Evolutionary conservation across 1,140 invertebrate genomes (phyloP).

Genomic region (Aradophagus sp.): DNA sequence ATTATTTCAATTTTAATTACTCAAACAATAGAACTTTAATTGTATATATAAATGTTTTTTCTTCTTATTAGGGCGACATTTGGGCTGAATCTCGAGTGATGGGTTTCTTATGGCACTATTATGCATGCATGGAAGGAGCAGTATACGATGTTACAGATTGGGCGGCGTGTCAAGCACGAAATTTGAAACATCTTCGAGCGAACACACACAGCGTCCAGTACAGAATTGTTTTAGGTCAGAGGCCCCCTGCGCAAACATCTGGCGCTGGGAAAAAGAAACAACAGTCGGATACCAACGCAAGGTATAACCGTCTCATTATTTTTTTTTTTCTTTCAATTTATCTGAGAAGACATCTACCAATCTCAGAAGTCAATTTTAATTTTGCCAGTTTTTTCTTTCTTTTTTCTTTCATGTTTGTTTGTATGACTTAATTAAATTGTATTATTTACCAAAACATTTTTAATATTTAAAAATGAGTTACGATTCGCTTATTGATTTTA

Average conservation of each 20-base stretch:
- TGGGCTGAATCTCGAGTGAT: constrained; percentile 94
- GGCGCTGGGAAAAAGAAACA: constrained; percentile 64
- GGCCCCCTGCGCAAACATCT: constrained; percentile 73
- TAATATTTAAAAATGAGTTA: too few relatives aligned
- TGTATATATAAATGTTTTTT: too few relatives aligned
- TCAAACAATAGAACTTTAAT: too few relatives aligned
- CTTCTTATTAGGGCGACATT: constrained; percentile 96
- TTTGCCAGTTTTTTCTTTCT: too few relatives aligned
- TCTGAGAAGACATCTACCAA: too few relatives aligned
- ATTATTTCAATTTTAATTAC: too few relatives aligned
- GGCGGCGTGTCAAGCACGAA: constrained; percentile 93
- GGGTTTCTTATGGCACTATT: constrained; percentile 93
- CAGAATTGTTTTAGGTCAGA: constrained; percentile 87
- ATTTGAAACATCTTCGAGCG: constrained; percentile 85
- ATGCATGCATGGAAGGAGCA: constrained; percentile 95
- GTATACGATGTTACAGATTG: constrained; percentile 97
- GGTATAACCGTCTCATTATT: constrained; percentile 47
- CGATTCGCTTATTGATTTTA: constrained; percentile 51
- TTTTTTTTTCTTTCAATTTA: too few relatives aligned
- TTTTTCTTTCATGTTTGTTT: too few relatives aligned
- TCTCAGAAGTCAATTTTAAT: too few relatives aligned
- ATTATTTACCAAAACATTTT: too few relatives aligned
- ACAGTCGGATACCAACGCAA: constrained; percentile 65
- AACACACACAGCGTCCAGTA: constrained; percentile 95
- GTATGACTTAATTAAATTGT: too few relatives aligned